phyloP scores from a whole-genome alignment of 2,797 vertebrate genomes.

The Malacoctenus gilli region DNA sequence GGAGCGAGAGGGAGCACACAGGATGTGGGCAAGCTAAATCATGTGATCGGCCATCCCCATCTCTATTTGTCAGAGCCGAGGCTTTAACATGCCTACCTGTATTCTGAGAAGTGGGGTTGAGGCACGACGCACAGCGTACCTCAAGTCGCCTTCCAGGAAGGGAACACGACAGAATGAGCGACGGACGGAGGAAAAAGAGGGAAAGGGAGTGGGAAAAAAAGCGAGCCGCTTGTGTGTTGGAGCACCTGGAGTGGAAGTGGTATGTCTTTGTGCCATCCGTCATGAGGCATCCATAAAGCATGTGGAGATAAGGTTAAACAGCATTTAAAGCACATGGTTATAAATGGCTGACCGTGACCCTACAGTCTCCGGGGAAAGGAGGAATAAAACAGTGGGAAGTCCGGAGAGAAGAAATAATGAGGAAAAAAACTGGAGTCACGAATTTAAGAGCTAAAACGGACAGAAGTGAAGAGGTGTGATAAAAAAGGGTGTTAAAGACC shows the following conservation, averaged over 20 bases:
- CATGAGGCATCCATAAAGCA: slow-evolving; percentile 74
- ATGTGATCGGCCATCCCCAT: slow-evolving; percentile 67
- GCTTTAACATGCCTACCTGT: slow-evolving; percentile 56
- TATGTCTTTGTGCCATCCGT: slow-evolving; percentile 60
- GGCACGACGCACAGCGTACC: slow-evolving; percentile 44
- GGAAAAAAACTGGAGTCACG: slow-evolving; percentile 49
- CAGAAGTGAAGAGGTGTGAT: slow-evolving; percentile 36
- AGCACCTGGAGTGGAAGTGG: slow-evolving; percentile 40
- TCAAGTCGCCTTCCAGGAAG: slow-evolving; percentile 33
- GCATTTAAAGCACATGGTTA: slow-evolving; percentile 80
- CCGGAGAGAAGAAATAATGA: slow-evolving; percentile 55
- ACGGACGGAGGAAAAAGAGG: slow-evolving; percentile 12
- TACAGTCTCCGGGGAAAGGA: slow-evolving; percentile 54
- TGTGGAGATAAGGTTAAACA: slow-evolving; percentile 78
- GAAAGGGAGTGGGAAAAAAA: slow-evolving; percentile 4
- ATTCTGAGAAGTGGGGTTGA: slow-evolving; percentile 45
- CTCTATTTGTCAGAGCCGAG: slow-evolving; percentile 67
- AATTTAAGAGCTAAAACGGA: slow-evolving; percentile 58
- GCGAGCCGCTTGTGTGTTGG: slow-evolving; percentile 44
- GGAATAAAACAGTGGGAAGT: not conserved
- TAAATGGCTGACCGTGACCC: slow-evolving; percentile 77
- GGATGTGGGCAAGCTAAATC: slow-evolving; percentile 58
- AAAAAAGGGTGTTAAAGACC: slow-evolving; percentile 52
- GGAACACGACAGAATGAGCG: slow-evolving; percentile 31
- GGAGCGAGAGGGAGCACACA: slow-evolving; percentile 6